Evolutionary conservation across 2,888 invertebrate species (phyloP), one percentile per base, ranked within the genome.

Genomic region (Archips crataeganus): DNA sequence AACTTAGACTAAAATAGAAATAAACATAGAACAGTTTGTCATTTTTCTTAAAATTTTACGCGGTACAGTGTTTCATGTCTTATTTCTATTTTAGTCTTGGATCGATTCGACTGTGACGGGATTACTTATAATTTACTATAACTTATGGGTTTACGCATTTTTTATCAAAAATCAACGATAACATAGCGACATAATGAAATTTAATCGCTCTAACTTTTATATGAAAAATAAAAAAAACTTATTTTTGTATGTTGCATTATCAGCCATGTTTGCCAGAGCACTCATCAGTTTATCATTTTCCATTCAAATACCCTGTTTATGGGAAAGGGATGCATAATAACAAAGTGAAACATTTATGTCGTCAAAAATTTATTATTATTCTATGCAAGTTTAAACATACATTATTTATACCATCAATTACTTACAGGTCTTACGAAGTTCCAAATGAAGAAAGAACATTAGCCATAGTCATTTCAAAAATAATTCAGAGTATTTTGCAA

Each of bases 281-380:
- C 15, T 6, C 8, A 9, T 54, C 13, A 54, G 15, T n/a, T 49
- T 49, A n/a, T 47, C 3, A n/a, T 13, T 23, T 54, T 54, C 74
- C 75, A 67, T 76, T 59, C 71, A 75, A 77, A 78, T 84, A 86
- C 85, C 85, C 86, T 85, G 85, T 85, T 82, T 79, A 80, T 80
- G 77, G 77, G 76, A 79, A 77, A 79, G 79, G 77, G 75, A 78
- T 76, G 59, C n/a, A 0, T 51, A 63, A 9, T 45, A 72, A 23
- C 63, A 72, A 47, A 61, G 8, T 13, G 57, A 70, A 70, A 57
- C 13, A 47, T 45, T 34, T n/a, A 36, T 2, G 32, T 47, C 23
- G 42, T 45, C 23, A 6, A 13, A 32, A 23, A 3, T 45, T 23
- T 9, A 47, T 13, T 5, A 47, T 47, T 63, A 47, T 39, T 39